Evolutionary conservation across 2,888 invertebrate genomes (phyloP).

Genomic region (Cheilosia pagana): DNA sequence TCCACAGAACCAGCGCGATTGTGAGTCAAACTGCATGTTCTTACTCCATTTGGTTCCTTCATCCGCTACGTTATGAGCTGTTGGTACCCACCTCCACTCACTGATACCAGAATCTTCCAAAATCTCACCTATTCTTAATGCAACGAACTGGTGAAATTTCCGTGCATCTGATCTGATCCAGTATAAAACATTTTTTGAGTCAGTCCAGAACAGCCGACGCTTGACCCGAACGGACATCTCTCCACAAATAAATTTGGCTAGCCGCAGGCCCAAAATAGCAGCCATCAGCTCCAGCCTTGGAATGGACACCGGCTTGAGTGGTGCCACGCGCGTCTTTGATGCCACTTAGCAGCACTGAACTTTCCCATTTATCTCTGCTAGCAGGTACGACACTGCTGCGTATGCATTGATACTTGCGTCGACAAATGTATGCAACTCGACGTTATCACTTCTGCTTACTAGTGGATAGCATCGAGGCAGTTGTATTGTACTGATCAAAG

Average conservation of each 20-base stretch:
- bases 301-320: constrained; percentile 41
- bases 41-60: constrained; percentile 51
- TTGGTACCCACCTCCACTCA: constrained; percentile 54
- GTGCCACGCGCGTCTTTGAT: constrained; percentile 33
- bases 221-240: constrained; percentile 30
- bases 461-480: constrained; percentile 25
- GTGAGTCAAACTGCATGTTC: constrained; percentile 1
- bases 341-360: not conserved
- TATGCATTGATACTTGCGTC: constrained; percentile 25
- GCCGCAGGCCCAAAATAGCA: constrained; percentile 13
- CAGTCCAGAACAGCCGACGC: constrained; percentile 49
- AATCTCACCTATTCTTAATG: constrained; percentile 53
- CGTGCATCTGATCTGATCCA: constrained; percentile 31
- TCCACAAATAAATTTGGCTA: constrained; percentile 14
- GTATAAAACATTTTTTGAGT: constrained; percentile 51
- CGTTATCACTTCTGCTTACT: constrained; percentile 3
- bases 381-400: constrained; percentile 21
- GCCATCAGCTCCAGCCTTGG: constrained; percentile 42
- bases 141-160: constrained; percentile 55
- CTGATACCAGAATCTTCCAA: constrained; percentile 39
- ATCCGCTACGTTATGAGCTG: constrained; percentile 47
- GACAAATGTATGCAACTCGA: constrained; percentile 28
- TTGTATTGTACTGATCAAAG: not conserved
- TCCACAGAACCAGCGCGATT: constrained; percentile 40
- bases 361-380: not conserved